Evolutionary conservation across 2,113 vertebrate genomes (phyloP), one percentile per base, ranked within the genome.

Genomic region (Phainopepla nitens): DNA sequence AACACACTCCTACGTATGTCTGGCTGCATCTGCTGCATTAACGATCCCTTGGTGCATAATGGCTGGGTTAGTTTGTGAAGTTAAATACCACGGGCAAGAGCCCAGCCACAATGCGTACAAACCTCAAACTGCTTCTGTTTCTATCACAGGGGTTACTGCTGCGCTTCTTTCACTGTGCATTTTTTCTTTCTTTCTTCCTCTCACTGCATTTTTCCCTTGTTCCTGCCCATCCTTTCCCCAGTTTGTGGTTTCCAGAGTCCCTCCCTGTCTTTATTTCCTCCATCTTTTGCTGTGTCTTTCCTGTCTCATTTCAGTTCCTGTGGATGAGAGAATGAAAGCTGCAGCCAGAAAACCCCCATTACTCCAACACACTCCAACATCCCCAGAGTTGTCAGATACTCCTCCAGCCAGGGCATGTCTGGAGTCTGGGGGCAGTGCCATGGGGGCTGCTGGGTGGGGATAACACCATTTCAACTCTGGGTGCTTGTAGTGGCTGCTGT

Each of bases 1-100:
- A 94, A 90, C 94, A 94, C 90, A 85, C 91, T 91, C 94, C 87
- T 85, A 84, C 62, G 3, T 85, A 39, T 47, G 92, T 78, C 94
- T 96, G 96, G 85, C 87, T 91, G 82, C 94, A 88, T 96, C 90
- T 88, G 93, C 93, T 73, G 95, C 90, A 71, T 69, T 94, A 96
- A 76, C 2, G 3, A 85, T 82, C 45, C 4, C 31, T 53, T 0
- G 3, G 77, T 91, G 91, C 62, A 33, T 91, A 85, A 89, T 89
- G 94, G 78, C 94, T 87, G 87, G 31, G 87, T 89, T 87, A n/a
- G 82, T 87, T 96, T 93, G 93, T 75, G 81, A 65, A 95, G 93
- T 85, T 87, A 88, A 95, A 95, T 83, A 92, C 86, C 72, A 15
- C 0, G 42, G 95, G 94, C 94, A 91, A 58, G 50, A 87, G 87